A percentile compares a stretch with the other conserved stretches of the same genome.
Evolutionary conservation across 2,113 vertebrate species (phyloP).

Genomic region (Siniperca knerii): DNA sequence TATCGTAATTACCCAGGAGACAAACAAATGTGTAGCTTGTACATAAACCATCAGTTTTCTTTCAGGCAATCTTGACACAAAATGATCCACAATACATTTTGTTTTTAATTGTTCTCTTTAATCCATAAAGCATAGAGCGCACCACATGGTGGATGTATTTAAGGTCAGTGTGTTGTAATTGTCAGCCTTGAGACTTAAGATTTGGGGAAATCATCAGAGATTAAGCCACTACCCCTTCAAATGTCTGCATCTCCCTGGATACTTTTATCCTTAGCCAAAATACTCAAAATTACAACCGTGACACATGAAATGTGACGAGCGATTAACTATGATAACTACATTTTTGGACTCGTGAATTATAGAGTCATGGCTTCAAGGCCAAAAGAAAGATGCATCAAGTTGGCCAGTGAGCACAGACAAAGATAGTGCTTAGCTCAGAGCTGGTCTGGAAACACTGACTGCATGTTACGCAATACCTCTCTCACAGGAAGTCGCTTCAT

Average conservation of each 20-base stretch:
- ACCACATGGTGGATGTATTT: background rate
- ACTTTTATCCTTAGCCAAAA: background rate
- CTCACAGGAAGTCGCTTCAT: constrained; percentile 20
- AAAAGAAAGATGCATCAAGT: background rate
- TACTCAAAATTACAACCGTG: background rate
- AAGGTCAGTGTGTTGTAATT: background rate
- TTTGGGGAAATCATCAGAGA: background rate
- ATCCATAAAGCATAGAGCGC: background rate
- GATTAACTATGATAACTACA: background rate
- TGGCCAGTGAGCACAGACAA: background rate
- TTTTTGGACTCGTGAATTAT: background rate
- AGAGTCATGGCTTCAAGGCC: background rate
- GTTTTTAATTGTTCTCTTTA: background rate
- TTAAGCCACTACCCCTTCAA: background rate
- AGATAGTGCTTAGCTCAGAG: background rate
- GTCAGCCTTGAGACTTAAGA: background rate
- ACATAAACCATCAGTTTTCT: constrained; percentile 18
- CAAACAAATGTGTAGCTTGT: constrained; percentile 15
- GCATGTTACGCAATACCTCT: constrained; percentile 16
- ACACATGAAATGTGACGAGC: background rate
- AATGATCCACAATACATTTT: background rate
- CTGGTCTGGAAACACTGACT: constrained; percentile 13
- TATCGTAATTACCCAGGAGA: constrained; percentile 8
- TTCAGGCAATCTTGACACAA: background rate
- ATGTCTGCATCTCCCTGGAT: background rate